These are phyloP conservation scores for Jordanella pulchra DNA, from an alignment of 2,797 vertebrate genomes.

Conservation along the genomic window DNA sequence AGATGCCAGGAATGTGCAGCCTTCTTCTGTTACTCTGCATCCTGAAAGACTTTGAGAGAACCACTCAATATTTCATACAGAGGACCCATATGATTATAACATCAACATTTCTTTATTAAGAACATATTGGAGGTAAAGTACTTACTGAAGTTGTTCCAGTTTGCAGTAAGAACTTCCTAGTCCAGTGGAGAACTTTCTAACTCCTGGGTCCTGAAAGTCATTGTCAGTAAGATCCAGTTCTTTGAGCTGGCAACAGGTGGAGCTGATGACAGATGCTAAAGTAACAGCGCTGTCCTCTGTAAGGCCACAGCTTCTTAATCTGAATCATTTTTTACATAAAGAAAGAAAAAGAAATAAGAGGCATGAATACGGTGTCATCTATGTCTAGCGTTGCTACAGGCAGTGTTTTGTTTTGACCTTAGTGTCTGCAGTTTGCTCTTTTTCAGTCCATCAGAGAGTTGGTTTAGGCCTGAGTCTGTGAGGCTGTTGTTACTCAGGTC, in stretches of 20 bases:
- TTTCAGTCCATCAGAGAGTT: conserved; percentile 50
- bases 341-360: background rate
- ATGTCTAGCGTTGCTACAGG: background rate
- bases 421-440: conserved; percentile 55
- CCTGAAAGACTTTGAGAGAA: conserved; percentile 58
- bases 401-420: conserved; percentile 34
- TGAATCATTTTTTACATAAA: conserved; percentile 25
- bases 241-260: conserved; percentile 49
- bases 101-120: background rate
- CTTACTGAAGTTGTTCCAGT: conserved; percentile 65
- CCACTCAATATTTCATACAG: conserved; percentile 15
- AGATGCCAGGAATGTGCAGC: conserved; percentile 62
- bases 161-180: conserved; percentile 54
- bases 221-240: conserved; percentile 68
- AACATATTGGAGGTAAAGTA: background rate
- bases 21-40: conserved; percentile 65
- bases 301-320: conserved; percentile 64
- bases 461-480: conserved; percentile 52
- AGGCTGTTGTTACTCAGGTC: conserved; percentile 68
- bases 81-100: background rate
- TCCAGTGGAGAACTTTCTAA: conserved; percentile 44
- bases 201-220: conserved; percentile 59
- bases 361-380: no score
- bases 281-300: conserved; percentile 35
- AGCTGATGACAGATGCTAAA: conserved; percentile 51